Evolutionary conservation across 35 echinoderm and acorn worm species (phyloP).

Genomic region (Anneissia japonica): DNA sequence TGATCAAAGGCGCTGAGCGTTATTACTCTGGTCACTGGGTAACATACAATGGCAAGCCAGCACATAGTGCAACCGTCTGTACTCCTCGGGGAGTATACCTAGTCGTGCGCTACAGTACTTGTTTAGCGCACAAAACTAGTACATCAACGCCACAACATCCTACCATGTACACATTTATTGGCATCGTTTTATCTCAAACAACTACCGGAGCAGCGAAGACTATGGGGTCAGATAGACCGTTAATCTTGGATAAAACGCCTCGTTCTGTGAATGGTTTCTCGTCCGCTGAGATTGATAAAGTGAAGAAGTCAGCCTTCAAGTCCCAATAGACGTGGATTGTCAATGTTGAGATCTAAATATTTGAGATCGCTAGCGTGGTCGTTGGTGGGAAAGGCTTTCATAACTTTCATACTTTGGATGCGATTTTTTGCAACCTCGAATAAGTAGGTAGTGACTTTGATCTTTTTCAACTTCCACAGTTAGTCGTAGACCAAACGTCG

Average conservation of each 20-base stretch:
- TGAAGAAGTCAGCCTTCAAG: not conserved
- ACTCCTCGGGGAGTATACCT: no score
- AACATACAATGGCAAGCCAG: no score
- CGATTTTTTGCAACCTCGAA: slow-evolving; percentile 19
- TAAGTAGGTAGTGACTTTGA: slow-evolving; percentile 14
- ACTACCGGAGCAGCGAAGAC: not conserved
- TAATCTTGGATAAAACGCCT: slow-evolving; percentile 6
- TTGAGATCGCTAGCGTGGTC: not conserved
- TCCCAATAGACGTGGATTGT: not conserved
- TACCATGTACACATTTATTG: not conserved
- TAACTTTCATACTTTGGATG: slow-evolving; percentile 4
- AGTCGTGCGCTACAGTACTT: no score
- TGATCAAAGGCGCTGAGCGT: no score
- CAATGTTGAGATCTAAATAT: not conserved
- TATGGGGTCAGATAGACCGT: not conserved
- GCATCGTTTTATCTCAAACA: not conserved
- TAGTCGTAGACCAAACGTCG: slow-evolving; percentile 9
- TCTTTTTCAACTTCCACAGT: slow-evolving; percentile 19
- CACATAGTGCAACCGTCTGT: no score
- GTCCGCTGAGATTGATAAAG: not conserved
- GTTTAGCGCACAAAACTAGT: no score
- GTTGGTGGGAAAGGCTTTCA: not conserved
- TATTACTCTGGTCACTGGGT: no score
- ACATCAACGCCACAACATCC: no score
- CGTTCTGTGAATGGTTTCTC: not conserved